These are phyloP conservation scores for Dinomys branickii DNA, from an alignment of 2,113 vertebrate species.

Conservation along the genomic window DNA sequence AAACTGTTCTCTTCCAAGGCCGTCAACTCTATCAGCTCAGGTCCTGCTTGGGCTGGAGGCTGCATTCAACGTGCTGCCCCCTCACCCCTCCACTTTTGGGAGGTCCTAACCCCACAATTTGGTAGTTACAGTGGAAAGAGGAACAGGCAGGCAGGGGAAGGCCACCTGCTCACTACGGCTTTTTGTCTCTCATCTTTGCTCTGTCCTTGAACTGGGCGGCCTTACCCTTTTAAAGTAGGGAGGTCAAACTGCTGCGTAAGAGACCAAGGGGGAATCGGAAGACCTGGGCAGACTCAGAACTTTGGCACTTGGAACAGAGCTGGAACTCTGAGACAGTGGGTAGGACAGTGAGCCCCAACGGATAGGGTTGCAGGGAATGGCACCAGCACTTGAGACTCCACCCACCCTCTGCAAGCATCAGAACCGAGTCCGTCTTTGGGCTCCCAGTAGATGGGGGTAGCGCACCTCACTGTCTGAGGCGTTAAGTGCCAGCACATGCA, in stretches of 20 bases:
- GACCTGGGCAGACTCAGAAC: not conserved
- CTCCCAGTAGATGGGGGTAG: not conserved
- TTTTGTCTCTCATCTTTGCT: not conserved
- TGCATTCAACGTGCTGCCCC: not conserved
- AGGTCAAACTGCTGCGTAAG: not conserved
- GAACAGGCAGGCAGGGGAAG: not conserved
- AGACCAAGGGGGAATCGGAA: not conserved
- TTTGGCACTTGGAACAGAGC: not conserved
- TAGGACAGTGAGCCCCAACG: not conserved
- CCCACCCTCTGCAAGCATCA: no score
- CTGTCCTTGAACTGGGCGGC: not conserved
- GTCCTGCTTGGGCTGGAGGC: not conserved
- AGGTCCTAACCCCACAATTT: not conserved
- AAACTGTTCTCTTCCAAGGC: not conserved
- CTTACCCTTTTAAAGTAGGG: not conserved
- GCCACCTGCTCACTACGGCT: not conserved
- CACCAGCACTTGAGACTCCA: not conserved
- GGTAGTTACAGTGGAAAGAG: not conserved
- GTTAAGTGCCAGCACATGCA: not conserved
- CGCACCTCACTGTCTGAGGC: not conserved
- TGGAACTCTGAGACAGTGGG: not conserved
- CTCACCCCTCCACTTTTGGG: no score
- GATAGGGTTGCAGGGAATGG: not conserved
- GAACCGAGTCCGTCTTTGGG: not conserved
- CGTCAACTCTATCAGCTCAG: not conserved